Evolutionary conservation across 1,140 invertebrate species (phyloP).

Genomic region (Diorhabda carinulata): DNA sequence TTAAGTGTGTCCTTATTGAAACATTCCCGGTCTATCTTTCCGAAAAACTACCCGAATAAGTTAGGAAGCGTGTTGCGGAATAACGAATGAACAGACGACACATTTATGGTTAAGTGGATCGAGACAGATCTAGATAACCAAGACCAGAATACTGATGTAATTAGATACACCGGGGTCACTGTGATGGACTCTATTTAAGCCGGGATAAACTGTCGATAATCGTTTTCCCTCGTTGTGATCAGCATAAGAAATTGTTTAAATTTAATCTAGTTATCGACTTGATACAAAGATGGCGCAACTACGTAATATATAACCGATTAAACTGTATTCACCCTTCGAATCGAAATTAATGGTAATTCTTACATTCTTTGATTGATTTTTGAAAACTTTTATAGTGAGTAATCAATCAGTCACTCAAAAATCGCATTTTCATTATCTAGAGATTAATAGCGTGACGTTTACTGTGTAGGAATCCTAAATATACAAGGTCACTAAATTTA

Average conservation of each 20-base stretch:
- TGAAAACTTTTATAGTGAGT: not conserved
- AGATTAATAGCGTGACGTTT: not conserved
- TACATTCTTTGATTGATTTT: not conserved
- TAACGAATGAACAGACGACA: slow-evolving; percentile 33
- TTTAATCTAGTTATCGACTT: not conserved
- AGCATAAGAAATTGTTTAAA: not conserved
- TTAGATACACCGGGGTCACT: slow-evolving; percentile 25
- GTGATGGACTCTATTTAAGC: not conserved
- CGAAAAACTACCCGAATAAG: not conserved
- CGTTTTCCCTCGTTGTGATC: not conserved
- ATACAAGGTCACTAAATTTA: not conserved
- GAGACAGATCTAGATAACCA: slow-evolving; percentile 33
- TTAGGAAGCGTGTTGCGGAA: slow-evolving; percentile 23
- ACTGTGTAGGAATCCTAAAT: not conserved
- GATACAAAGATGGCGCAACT: not conserved
- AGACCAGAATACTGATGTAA: slow-evolving; percentile 38
- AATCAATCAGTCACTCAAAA: slow-evolving; percentile 2
- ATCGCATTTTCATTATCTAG: not conserved
- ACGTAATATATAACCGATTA: not conserved
- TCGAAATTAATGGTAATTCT: not conserved
- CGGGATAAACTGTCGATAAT: slow-evolving; percentile 17
- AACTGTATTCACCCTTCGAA: not conserved
- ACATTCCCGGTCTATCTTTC: slow-evolving; percentile 3
- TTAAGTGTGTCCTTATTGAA: slow-evolving; percentile 12
- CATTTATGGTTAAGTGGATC: slow-evolving; percentile 32